Conservation (phyloP, 2,888 invertebrate species). For the Lepas anatifera region DNA sequence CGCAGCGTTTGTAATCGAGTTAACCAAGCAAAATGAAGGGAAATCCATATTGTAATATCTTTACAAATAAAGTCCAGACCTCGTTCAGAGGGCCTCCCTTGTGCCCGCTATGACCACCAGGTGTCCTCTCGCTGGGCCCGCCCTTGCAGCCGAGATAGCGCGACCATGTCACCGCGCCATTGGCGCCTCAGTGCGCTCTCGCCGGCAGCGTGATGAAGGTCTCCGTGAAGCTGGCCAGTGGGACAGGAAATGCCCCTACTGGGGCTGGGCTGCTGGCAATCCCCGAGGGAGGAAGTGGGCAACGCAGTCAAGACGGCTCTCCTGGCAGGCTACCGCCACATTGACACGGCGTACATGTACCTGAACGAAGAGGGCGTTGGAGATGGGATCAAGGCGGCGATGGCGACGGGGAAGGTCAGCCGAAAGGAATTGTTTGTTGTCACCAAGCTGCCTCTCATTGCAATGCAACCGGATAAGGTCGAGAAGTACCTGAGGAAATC, state of each 20-base stretch:
- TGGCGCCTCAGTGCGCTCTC: too few relatives aligned
- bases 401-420: neutral
- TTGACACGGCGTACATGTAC: constrained; percentile 19
- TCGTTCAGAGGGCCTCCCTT: too few relatives aligned
- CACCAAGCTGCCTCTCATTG: constrained; percentile 25
- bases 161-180: too few relatives aligned
- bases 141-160: too few relatives aligned
- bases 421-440: neutral
- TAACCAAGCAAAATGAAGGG: too few relatives aligned
- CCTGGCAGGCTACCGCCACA: constrained; percentile 19
- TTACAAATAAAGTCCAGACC: too few relatives aligned
- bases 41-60: too few relatives aligned
- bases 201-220: too few relatives aligned
- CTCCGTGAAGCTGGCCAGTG: too few relatives aligned
- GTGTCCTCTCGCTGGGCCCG: too few relatives aligned
- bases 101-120: too few relatives aligned
- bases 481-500: constrained; percentile 53
- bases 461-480: constrained; percentile 49
- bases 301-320: constrained; percentile 14
- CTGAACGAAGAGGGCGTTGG: constrained; percentile 19
- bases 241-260: constrained; percentile 22
- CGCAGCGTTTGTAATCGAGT: too few relatives aligned
- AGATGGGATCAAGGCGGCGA: neutral
- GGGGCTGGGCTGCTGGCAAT: constrained; percentile 20
- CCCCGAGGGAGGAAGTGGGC: neutral